Base-by-base conservation (phyloP, 1,140 invertebrate species). In the Apis florea region DNA sequence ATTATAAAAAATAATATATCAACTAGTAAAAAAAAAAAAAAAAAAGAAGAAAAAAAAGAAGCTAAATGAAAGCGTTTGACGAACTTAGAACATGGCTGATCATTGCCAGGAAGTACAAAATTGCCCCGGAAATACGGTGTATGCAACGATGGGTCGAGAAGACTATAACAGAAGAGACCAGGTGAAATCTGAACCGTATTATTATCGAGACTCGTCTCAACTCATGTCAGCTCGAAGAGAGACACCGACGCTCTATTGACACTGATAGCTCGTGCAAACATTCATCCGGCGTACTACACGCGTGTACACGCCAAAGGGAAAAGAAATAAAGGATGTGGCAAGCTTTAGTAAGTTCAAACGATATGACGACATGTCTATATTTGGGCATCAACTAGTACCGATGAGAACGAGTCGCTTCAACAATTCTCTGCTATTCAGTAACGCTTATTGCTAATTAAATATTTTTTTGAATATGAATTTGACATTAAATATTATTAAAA, bases 181-280 rank as follows among this genome's bases (percentile, higher is more conserved):
- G 82, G 84, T 81, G 87, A 89, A 89, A 89, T 84, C 78, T 54
- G 86, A 87, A 63, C 66, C 75, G 74, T 84, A 84, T 86, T 82
- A 84, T 84, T 86, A 87, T 87, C 82, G 78, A 59, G 61, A 40
- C 73, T 77, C 76, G 47, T 73, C 72, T 72, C 24, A 47, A 49
- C 26, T 61, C 31, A 40, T 40, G 31, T 40, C 63, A 49, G 9
- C 58, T 74, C 68, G 74, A 68, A 83, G 79, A 85, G 75, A 64
- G 76, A 61, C 40, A 84, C 64, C 69, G 47, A 49, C 73, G 59
- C 63, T 69, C 82, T 84, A 77, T 87, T 87, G 86, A 87, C 85
- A 87, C 70, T 79, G 86, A 87, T 84, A 87, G 73, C 63, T 13
- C 31, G 58, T 54, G 31, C 77, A 84, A 86, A 86, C 64, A 67